phyloP scores from a whole-genome alignment of 1,140 invertebrate species.

The Euwallacea fornicatus region DNA sequence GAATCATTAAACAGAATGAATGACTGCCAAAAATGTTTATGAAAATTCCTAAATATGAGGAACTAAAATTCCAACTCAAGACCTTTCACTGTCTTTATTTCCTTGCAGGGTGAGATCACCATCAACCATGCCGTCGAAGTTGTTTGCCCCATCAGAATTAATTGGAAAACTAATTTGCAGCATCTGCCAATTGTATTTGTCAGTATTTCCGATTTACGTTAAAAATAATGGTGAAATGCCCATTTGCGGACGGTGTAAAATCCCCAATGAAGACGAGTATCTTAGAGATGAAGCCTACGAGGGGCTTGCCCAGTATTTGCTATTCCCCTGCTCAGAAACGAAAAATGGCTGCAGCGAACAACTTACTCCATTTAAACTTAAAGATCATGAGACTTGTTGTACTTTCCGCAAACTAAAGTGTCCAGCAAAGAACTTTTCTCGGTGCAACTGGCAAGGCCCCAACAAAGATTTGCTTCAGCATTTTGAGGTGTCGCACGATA shows the following conservation, averaged over 20 bases:
- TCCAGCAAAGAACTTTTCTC: constrained; percentile 31
- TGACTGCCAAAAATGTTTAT: no score
- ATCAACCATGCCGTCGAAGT: not conserved
- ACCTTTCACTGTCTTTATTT: no score
- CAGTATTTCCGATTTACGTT: constrained; percentile 39
- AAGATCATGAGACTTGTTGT: constrained; percentile 38
- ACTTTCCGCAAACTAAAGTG: constrained; percentile 31
- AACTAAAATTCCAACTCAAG: no score
- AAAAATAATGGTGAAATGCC: constrained; percentile 20
- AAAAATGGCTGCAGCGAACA: constrained; percentile 35
- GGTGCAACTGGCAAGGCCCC: constrained; percentile 40
- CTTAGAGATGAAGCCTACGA: constrained; percentile 39
- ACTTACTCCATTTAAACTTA: constrained; percentile 31
- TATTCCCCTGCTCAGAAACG: constrained; percentile 39
- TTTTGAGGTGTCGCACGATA: constrained; percentile 35
- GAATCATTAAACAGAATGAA: no score
- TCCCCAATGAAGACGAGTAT: constrained; percentile 21
- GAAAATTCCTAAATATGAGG: no score
- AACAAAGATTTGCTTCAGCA: constrained; percentile 37
- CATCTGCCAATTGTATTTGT: constrained; percentile 30
- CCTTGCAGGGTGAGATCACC: no score
- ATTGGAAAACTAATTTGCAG: constrained; percentile 32
- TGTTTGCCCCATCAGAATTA: constrained; percentile 25
- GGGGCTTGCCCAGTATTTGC: constrained; percentile 33
- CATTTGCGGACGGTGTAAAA: constrained; percentile 38